Conservation (phyloP, 2,888 invertebrate genomes). For the Corythucha ciliata region DNA sequence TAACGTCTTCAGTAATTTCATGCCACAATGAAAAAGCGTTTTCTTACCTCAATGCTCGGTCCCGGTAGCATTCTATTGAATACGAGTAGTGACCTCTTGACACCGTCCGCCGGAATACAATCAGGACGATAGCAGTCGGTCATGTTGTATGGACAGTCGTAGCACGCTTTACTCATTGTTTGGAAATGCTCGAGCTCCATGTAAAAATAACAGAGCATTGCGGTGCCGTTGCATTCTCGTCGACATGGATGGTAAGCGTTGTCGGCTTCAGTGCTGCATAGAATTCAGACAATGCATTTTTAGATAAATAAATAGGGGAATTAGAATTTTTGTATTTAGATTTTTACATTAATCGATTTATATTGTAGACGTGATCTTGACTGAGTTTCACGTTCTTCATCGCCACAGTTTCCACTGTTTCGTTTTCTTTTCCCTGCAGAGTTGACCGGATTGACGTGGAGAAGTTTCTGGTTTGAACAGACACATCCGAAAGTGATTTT, state of each 20-base stretch:
- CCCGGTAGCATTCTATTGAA: slow-evolving; percentile 83
- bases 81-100: slow-evolving; percentile 61
- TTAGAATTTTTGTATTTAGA: too few species aligned
- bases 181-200: slow-evolving; percentile 75
- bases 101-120: slow-evolving; percentile 77
- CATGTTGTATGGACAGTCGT: slow-evolving; percentile 62
- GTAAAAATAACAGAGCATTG: slow-evolving; percentile 61
- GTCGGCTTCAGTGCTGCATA: too few species aligned
- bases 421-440: too few species aligned
- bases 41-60: slow-evolving; percentile 71
- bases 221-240: slow-evolving; percentile 51
- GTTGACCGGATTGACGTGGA: too few species aligned
- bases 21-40: slow-evolving; percentile 47
- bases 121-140: slow-evolving; percentile 68
- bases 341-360: too few species aligned
- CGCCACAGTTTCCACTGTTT: too few species aligned
- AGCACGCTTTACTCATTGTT: slow-evolving; percentile 82
- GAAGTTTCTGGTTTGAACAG: too few species aligned
- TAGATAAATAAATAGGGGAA: too few species aligned
- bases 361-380: too few species aligned
- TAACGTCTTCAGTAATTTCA: neutral
- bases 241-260: slow-evolving; percentile 57
- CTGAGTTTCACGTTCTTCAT: too few species aligned
- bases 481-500: too few species aligned
- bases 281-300: too few species aligned